phyloP scores from a whole-genome alignment of 2,888 invertebrate genomes.

The Hydraecia micacea region DNA sequence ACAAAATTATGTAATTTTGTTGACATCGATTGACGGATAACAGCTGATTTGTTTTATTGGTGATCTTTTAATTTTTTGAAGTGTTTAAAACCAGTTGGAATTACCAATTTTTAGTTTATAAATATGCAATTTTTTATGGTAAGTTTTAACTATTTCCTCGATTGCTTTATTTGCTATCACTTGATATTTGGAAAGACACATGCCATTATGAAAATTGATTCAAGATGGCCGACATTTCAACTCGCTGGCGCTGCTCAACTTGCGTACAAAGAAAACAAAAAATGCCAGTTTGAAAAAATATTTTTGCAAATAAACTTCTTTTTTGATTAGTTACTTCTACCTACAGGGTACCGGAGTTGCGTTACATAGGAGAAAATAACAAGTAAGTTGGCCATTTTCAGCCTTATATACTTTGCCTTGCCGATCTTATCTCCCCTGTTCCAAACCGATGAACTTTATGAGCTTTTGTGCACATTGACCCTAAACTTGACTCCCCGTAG shows the following conservation, averaged over 20 bases:
- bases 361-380: neutral
- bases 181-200: constrained; percentile 85
- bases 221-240: constrained; percentile 84
- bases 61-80: constrained; percentile 81
- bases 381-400: neutral
- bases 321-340: constrained; percentile 2
- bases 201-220: constrained; percentile 82
- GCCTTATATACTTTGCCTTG: constrained; percentile 8
- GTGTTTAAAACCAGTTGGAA: constrained; percentile 62
- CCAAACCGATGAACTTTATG: constrained; percentile 2
- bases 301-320: constrained; percentile 12
- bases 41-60: constrained; percentile 90
- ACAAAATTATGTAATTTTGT: constrained; percentile 91
- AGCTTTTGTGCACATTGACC: constrained; percentile 2
- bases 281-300: constrained; percentile 78
- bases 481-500: neutral
- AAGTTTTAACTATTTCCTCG: constrained; percentile 68
- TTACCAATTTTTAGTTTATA: constrained; percentile 67
- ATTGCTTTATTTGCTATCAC: constrained; percentile 74
- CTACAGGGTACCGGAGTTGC: neutral
- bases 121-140: constrained; percentile 74
- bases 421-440: constrained; percentile 27
- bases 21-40: constrained; percentile 91
- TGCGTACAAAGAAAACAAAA: constrained; percentile 59
- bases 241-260: constrained; percentile 51